phyloP scores from a whole-genome alignment of 2,797 vertebrate species.

The Hippoglossus hippoglossus region DNA sequence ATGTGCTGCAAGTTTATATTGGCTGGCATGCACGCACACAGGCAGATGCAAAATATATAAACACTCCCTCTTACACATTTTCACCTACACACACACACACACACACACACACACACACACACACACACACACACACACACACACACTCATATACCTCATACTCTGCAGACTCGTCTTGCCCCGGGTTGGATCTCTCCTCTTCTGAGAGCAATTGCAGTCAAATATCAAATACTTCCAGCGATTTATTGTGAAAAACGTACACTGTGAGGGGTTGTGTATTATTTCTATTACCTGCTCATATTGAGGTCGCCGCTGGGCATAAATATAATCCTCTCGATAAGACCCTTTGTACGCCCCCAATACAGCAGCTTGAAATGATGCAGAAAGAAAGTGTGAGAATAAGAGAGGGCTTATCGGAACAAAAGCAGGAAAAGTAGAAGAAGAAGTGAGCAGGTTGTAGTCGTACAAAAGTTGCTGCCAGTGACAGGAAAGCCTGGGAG shows the following conservation, averaged over 20 bases:
- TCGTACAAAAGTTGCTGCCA: constrained; percentile 21
- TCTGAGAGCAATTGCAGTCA: constrained; percentile 15
- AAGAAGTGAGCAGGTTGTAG: constrained; percentile 4
- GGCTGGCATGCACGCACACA: not conserved
- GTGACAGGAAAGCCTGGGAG: constrained; percentile 36
- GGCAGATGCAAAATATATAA: constrained; percentile 14
- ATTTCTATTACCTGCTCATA: constrained; percentile 59
- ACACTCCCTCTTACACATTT: constrained; percentile 3
- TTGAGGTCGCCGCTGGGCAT: constrained; percentile 39
- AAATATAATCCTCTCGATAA: constrained; percentile 12
- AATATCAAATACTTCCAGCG: constrained; percentile 39
- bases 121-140: not conserved
- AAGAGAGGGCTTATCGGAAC: constrained; percentile 45
- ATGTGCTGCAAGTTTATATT: not conserved
- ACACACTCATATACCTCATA: not conserved
- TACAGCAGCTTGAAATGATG: constrained; percentile 46
- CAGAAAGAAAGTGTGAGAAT: constrained; percentile 27
- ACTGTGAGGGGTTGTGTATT: constrained; percentile 59
- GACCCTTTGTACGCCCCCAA: constrained; percentile 51
- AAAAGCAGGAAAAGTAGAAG: constrained; percentile 18
- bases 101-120: not conserved
- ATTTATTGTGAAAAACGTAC: constrained; percentile 61
- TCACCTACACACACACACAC: not conserved
- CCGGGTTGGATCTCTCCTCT: not conserved
- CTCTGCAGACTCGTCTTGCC: constrained; percentile 18